Evolutionary conservation across 2,888 invertebrate species (phyloP).

Genomic region (Lamellibrachia satsuma): DNA sequence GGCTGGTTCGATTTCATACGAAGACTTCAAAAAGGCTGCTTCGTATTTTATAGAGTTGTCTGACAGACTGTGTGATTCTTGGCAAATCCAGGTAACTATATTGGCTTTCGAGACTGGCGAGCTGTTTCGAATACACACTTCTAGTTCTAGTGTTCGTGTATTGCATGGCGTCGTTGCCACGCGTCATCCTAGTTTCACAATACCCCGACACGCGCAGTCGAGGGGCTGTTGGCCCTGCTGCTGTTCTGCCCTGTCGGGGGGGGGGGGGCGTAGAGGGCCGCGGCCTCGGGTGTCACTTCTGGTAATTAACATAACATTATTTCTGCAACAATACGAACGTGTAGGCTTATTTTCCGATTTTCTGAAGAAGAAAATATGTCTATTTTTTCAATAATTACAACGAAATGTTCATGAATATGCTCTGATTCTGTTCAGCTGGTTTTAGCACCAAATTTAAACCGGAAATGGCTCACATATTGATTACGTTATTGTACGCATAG

Average conservation of each 20-base stretch:
- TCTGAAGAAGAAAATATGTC: neutral
- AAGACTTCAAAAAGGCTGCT: constrained; percentile 65
- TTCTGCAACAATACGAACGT: neutral
- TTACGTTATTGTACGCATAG: too few relatives aligned
- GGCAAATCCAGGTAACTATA: constrained; percentile 40
- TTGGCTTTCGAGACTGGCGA: constrained; percentile 28
- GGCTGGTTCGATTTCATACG: constrained; percentile 62
- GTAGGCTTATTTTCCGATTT: neutral
- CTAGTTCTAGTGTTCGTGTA: neutral
- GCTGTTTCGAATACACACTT: neutral
- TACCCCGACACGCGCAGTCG: constrained; percentile 5
- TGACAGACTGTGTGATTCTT: constrained; percentile 40
- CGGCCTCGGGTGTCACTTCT: neutral
- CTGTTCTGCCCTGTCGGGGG: neutral
- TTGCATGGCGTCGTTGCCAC: neutral
- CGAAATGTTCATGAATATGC: neutral
- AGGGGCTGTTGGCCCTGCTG: neutral
- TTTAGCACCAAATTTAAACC: too few relatives aligned
- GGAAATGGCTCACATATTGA: too few relatives aligned
- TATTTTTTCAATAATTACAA: neutral
- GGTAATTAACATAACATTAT: neutral
- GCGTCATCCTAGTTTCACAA: constrained; percentile 1
- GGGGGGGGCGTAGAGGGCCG: neutral
- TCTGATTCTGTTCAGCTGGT: neutral
- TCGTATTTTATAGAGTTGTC: constrained; percentile 62